phyloP scores from a whole-genome alignment of 2,888 invertebrate genomes.

The Diachrysia chrysitis region DNA sequence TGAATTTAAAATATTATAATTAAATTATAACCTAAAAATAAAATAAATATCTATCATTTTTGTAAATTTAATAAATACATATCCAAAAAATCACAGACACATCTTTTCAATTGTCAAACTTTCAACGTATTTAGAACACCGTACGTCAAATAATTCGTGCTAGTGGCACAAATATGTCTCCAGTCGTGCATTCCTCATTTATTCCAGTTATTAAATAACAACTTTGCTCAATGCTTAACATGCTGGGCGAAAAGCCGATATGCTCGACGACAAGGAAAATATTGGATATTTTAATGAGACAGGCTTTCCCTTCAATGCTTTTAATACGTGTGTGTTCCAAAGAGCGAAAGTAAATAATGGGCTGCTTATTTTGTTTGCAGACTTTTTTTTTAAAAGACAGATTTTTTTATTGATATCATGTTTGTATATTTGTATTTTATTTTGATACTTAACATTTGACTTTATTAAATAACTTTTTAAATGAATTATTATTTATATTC shows the following conservation, averaged over 20 bases:
- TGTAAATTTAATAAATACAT: too few species aligned
- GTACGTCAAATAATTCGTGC: background rate
- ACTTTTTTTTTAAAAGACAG: background rate
- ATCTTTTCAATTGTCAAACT: background rate
- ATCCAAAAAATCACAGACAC: too few species aligned
- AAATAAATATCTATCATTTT: too few species aligned
- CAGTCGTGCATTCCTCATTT: constrained; percentile 42
- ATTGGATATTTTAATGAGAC: constrained; percentile 56
- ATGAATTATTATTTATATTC: too few species aligned
- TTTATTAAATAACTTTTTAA: too few species aligned
- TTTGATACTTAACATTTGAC: too few species aligned
- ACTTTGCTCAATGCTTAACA: constrained; percentile 25
- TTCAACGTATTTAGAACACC: background rate
- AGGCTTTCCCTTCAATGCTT: constrained; percentile 25
- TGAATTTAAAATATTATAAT: too few species aligned
- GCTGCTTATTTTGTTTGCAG: background rate
- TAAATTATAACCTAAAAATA: too few species aligned
- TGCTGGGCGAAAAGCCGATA: constrained; percentile 36
- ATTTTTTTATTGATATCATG: background rate
- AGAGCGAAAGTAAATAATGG: constrained; percentile 18
- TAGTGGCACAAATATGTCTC: background rate
- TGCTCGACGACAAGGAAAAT: constrained; percentile 49
- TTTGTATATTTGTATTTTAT: background rate
- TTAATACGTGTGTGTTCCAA: constrained; percentile 29
- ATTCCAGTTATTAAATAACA: constrained; percentile 53